Evolutionary conservation across 2,113 vertebrate species (phyloP).

Genomic region (Brachypodius melanocephalos): DNA sequence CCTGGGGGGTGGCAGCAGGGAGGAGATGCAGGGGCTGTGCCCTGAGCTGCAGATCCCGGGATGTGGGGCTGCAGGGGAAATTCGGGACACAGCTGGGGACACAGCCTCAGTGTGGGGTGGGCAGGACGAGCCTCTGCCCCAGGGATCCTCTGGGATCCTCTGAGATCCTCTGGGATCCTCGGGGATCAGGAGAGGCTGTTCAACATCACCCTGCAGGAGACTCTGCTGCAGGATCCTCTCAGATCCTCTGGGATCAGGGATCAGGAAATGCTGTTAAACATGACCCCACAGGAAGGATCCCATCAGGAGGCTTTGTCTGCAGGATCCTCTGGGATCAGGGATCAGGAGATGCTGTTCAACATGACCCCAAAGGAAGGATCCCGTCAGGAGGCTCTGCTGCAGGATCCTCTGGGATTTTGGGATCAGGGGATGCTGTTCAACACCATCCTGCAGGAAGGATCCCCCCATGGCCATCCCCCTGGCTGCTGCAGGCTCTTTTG

Average conservation of each 20-base stretch:
- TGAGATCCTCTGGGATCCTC: not conserved
- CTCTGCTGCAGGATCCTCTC: too few species aligned
- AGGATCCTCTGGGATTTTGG: rapidly evolving
- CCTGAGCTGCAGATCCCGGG: not conserved
- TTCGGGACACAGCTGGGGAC: not conserved
- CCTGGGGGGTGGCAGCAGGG: not conserved
- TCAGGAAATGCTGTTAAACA: not conserved
- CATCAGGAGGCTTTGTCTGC: too few species aligned
- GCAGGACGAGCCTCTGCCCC: not conserved
- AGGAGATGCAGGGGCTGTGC: not conserved
- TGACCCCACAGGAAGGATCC: not conserved
- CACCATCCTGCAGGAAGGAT: too few species aligned
- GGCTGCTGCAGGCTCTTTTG: not conserved
- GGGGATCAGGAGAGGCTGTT: not conserved
- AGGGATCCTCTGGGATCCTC: not conserved
- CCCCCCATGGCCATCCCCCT: rapidly evolving
- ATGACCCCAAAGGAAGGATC: too few species aligned
- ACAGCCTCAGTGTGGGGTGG: rapidly evolving
- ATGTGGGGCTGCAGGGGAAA: not conserved
- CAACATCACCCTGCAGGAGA: not conserved
- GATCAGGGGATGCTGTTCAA: too few species aligned
- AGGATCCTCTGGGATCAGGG: too few species aligned
- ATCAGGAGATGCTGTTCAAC: too few species aligned
- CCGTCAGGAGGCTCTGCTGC: too few species aligned
- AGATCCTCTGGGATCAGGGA: not conserved